A percentile compares a stretch with the other conserved stretches of the same genome.
phyloP scores from a whole-genome alignment of 2,888 invertebrate species.

The Torymus aiolomorphi region DNA sequence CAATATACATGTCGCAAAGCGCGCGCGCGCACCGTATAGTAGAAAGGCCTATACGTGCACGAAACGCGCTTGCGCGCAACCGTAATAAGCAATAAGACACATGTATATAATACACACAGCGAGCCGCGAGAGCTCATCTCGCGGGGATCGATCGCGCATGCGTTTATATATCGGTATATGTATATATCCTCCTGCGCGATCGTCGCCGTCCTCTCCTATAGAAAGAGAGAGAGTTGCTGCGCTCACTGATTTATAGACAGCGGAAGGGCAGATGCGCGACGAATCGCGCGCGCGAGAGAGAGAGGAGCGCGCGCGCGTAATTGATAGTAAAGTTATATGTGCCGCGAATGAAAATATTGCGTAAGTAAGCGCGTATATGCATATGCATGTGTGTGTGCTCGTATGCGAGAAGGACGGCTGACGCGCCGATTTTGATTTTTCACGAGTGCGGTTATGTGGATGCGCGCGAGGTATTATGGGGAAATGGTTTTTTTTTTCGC shows the following conservation, averaged over 20 bases:
- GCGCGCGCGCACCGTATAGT: too few species aligned
- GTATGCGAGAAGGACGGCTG: not conserved
- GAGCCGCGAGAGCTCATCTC: not conserved
- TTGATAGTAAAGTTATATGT: slow-evolving; percentile 49
- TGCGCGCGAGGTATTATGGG: not conserved
- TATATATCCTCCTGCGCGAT: too few species aligned
- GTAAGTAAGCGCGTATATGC: slow-evolving; percentile 13
- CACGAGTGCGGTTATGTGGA: not conserved
- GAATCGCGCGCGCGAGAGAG: not conserved
- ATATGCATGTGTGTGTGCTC: not conserved
- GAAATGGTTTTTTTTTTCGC: too few species aligned
- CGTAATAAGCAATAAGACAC: slow-evolving; percentile 32
- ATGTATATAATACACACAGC: too few species aligned
- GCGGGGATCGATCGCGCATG: slow-evolving; percentile 12
- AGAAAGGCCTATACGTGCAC: not conserved
- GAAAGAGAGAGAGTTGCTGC: slow-evolving; percentile 7
- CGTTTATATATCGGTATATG: too few species aligned
- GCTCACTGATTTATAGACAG: slow-evolving; percentile 48
- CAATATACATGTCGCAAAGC: slow-evolving; percentile 32
- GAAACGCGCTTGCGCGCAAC: slow-evolving; percentile 30
- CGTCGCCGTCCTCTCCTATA: too few species aligned
- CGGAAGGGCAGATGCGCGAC: slow-evolving; percentile 51
- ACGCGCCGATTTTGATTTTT: not conserved
- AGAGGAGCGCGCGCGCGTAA: slow-evolving; percentile 41
- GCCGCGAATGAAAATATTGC: slow-evolving; percentile 31